Evolutionary conservation across 2,113 vertebrate species (phyloP).

Genomic region (Carassius carassius): DNA sequence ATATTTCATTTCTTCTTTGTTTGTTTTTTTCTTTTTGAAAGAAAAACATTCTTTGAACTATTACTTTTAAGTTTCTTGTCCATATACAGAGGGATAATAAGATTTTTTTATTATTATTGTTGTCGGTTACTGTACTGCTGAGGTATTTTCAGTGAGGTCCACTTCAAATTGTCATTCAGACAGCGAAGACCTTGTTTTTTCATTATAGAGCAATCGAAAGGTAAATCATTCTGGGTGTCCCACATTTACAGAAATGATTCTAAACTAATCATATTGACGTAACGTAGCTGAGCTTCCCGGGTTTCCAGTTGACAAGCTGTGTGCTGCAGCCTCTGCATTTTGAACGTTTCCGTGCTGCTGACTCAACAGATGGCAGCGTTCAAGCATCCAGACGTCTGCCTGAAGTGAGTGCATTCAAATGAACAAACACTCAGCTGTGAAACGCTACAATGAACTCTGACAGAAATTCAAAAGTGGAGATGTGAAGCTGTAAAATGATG

Average conservation of each 20-base stretch:
- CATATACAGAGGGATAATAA: not conserved
- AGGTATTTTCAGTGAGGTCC: conserved; percentile 14
- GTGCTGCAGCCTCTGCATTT: conserved; percentile 33
- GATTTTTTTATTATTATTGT: not conserved
- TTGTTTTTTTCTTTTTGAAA: not conserved
- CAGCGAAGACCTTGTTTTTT: conserved; percentile 21
- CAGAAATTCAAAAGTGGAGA: conserved; percentile 19
- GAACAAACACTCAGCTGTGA: conserved; percentile 59
- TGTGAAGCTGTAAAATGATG: conserved; percentile 8
- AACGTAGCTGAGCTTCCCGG: not conserved
- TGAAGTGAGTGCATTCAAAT: conserved; percentile 57
- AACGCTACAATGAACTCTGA: conserved; percentile 21
- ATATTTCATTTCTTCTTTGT: not conserved
- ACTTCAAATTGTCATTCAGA: conserved; percentile 19
- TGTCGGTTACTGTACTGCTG: not conserved
- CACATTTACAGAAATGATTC: conserved; percentile 36
- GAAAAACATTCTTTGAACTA: not conserved
- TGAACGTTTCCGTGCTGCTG: conserved; percentile 50
- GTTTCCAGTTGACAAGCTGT: conserved; percentile 9
- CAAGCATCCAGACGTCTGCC: conserved; percentile 65
- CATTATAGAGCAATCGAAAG: conserved; percentile 18
- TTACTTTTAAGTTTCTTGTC: not conserved
- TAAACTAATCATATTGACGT: conserved; percentile 34
- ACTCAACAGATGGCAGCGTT: conserved; percentile 66
- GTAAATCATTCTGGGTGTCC: conserved; percentile 17